Base-by-base conservation (phyloP, 2,888 invertebrate genomes). In the Amiota mariae region DNA sequence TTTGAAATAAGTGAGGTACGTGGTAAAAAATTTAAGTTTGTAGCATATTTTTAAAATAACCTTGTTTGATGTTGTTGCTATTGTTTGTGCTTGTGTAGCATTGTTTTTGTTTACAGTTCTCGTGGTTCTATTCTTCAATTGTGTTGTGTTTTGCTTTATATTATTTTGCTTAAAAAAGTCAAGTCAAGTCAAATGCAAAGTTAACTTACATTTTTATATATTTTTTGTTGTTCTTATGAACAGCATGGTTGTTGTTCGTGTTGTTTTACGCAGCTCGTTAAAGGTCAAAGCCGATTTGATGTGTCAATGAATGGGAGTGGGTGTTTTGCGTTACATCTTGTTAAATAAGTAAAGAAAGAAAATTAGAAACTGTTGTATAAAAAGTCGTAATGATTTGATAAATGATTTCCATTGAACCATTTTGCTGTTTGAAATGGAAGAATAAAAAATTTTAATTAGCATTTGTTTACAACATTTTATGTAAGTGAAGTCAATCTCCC, bases 251-350 rank as follows among this genome's bases (percentile, higher is more conserved):
- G 15, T 73, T 79, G 77, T 48, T 57, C 59, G 68, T 46, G 61
- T 78, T 59, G 47, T 11, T 51, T 11, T 48, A 13, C 73, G 75
- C 77, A 74, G 75, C 78, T 85, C 84, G 80, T 76, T 77, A 83
- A 84, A 83, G 83, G 84, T 83, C 83, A 85, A 81, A 84, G 82
- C 76, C 76, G 84, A 85, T 84, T 85, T 84, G 12, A 74, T 73
- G 63, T 73, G 36, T 36, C 36, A 36, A 36, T 2, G 36, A 36
- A 36, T 36, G 6, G 36, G 36, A 36, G 6, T 36, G 36, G 36
- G 36, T 36, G 6, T 36, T 6, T 4, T 36, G 2, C 36, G 2
- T 36, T 36, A 36, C 36, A 6, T 36, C 36, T 36, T 36, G 36
- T 36, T 36, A 6, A 36, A 36, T 36, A 36, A 36, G 36, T 36